Evolutionary conservation across 2,888 invertebrate genomes (phyloP), one percentile per base, ranked within the genome.

Genomic region (Apomyelois bistriatella): DNA sequence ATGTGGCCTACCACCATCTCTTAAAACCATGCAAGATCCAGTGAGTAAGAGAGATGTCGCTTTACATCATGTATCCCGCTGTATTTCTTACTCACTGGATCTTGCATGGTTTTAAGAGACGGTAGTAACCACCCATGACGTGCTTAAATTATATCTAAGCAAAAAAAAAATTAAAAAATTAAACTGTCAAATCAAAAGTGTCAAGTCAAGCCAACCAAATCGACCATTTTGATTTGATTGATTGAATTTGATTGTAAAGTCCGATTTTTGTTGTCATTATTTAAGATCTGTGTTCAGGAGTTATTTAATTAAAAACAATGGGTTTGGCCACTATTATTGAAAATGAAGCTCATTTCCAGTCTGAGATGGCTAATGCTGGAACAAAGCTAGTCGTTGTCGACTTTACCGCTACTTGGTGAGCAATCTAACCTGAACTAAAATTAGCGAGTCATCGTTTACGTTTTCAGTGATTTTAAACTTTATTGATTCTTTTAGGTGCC

Each of bases 321-420:
- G 91, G 92, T 58, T 73, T 90, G 63, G 93, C 94, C 57, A 92
- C 92, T 57, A 88, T 92, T 56, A 93, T 95, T 67, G 93, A 93
- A 64, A 94, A 94, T 70, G 96, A 96, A 81, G 90, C 93, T 22
- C 96, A 98, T 82, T 98, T 98, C 76, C 95, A 95, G 74, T 86
- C 93, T 4, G 97, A 98, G 91, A 91, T 98, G 82, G 87, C 93
- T n/a, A 94, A 92, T 64, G 97, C 98, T 5, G 96, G 97, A 9
- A 93, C 94, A 3, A 97, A 96, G 79, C 91, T 99, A 41, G 97
- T 98, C 42, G 96, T 99, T 42, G 98, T 96, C 5, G 98, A 99
- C 86, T 99, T 97, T 79, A 98, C 97, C 59, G 98, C 98, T 52
- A 95, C 94, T 70, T 98, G 98, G 98, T 97, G 82, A 92, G 74